These are phyloP conservation scores for Marmota flaviventris DNA, from an alignment of 2,113 vertebrate species.

Conservation along the genomic window DNA sequence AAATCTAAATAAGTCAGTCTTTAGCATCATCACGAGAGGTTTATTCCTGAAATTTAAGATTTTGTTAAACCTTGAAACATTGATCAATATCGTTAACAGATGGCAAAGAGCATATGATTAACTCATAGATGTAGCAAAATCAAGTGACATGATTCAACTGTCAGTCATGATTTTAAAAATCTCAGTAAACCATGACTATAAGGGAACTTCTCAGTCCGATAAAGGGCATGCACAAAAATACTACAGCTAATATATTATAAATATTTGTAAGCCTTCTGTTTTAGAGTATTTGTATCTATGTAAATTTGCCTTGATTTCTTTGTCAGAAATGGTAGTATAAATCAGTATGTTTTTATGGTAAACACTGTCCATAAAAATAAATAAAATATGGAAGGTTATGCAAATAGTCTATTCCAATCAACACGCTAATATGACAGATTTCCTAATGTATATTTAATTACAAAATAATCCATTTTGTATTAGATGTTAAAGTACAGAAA, in stretches of 20 bases:
- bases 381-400: not conserved
- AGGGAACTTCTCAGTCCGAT: not conserved
- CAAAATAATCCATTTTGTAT: not conserved
- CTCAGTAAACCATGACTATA: not conserved
- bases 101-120: not conserved
- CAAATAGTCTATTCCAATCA: not conserved
- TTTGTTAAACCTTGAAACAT: slow-evolving; percentile 24
- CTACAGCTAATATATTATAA: not conserved
- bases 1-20: not conserved
- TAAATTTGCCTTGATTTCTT: slow-evolving; percentile 4
- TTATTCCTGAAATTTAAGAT: slow-evolving; percentile 6
- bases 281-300: not conserved
- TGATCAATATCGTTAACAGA: not conserved
- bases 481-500: slow-evolving; percentile 27
- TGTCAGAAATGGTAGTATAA: not conserved
- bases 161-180: not conserved
- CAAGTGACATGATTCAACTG: not conserved
- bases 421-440: not conserved
- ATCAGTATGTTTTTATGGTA: not conserved
- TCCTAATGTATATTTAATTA: not conserved
- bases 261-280: not conserved
- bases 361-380: not conserved
- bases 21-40: not conserved
- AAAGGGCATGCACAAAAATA: not conserved
- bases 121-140: not conserved